Evolutionary conservation across 2,797 vertebrate genomes (phyloP).

Genomic region (Pogonophryne albipinna): DNA sequence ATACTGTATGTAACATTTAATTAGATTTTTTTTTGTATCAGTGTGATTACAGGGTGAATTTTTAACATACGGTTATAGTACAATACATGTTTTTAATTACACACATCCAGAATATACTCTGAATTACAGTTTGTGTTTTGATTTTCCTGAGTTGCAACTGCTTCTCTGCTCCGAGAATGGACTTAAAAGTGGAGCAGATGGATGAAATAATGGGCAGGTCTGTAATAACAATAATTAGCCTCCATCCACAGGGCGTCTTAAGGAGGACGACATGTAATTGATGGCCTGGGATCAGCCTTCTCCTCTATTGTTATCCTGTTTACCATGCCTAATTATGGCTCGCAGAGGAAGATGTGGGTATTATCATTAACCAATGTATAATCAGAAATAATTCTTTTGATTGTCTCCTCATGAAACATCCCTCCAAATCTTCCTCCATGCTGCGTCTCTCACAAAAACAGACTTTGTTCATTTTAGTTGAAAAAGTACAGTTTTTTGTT

Average conservation of each 20-base stretch:
- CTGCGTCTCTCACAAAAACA: conserved; percentile 21
- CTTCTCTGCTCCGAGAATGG: conserved; percentile 28
- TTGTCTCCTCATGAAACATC: conserved; percentile 68
- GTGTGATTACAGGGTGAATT: conserved; percentile 37
- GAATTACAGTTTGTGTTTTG: conserved; percentile 45
- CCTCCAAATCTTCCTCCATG: conserved; percentile 29
- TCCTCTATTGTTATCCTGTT: conserved; percentile 81
- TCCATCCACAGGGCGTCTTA: conserved; percentile 72
- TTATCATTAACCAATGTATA: conserved; percentile 84
- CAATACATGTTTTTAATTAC: conserved; percentile 50
- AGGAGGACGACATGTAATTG: conserved; percentile 84
- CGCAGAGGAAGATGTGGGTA: conserved; percentile 76
- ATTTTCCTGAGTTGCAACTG: conserved; percentile 31
- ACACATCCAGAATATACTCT: conserved; percentile 51
- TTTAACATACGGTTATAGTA: conserved; percentile 44
- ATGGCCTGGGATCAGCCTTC: conserved; percentile 81
- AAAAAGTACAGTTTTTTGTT: background rate
- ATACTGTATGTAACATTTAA: conserved; percentile 54
- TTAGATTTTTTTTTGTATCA: conserved; percentile 53
- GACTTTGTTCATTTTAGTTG: background rate
- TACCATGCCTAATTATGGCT: conserved; percentile 81
- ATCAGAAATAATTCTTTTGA: conserved; percentile 85
- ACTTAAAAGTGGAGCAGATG: conserved; percentile 66
- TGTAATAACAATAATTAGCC: conserved; percentile 86
- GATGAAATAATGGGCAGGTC: conserved; percentile 81